Base-by-base conservation (phyloP, 2,888 invertebrate species). In the Hirtodrosophila trivittata region DNA sequence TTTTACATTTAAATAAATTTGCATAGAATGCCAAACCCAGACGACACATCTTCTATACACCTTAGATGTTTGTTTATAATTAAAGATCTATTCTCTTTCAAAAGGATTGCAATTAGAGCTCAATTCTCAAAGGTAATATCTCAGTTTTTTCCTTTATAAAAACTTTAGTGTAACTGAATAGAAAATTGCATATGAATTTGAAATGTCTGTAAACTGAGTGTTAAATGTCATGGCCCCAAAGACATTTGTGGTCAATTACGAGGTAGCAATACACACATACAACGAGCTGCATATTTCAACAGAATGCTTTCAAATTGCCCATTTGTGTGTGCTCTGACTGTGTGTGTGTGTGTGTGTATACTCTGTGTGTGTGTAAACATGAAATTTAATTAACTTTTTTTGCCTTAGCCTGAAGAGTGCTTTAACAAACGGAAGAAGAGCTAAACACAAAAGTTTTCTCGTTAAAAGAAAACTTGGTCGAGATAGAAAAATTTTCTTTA, bases 331-430 rank as follows among this genome's bases (percentile, higher is more conserved):
- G 47, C 45, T 51, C 45, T 57, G 65, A 38, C 54, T 45, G 54
- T 64, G 39, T 39, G 26, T 56, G 41, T 30, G 10, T 18, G 26
- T 10, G 16, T 32, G 33, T 47, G 41, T 8, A 28, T 38, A 42
- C 39, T 13, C 13, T 42, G 42, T 51, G 37, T 52, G 56, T 60
- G 52, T 66, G 75, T 72, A 78, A 82, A 82, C 82, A 85, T 66
- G 68, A 82, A 85, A 80, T 82, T 80, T 82, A 85, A 80, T 80
- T 80, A 80, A 82, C 83, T 80, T 82, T 75, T 67, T 78, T 47
- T 43, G 71, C 12, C 43, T 5, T 42, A 12, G 16, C 43, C 58
- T 14, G 13, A 30, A 52, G 33, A 37, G 35, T 21, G 54, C 7
- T 26, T 58, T 46, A 63, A 46, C 57, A 64, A 84, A 56, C 55